A percentile compares a stretch with the other conserved stretches of the same genome.
Conservation (phyloP, 2,888 invertebrate species). For the Sepioteuthis lessoniana region DNA sequence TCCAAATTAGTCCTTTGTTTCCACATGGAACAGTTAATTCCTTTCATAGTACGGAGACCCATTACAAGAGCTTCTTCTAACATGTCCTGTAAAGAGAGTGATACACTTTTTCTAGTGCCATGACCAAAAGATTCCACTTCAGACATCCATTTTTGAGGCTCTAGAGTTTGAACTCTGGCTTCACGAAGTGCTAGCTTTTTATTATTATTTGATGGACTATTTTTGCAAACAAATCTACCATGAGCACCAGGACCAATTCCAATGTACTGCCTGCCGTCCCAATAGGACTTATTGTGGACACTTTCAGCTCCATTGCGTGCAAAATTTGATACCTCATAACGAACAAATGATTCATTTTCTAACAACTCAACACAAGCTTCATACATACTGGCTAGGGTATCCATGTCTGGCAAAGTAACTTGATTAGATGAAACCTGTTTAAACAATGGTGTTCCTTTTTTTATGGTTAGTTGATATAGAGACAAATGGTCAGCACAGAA, state of each 20-base stretch:
- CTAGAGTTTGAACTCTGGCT: constrained; percentile 70
- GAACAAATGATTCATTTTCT: constrained; percentile 58
- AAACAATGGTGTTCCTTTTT: constrained; percentile 69
- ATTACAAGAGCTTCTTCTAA: constrained; percentile 60
- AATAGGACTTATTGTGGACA: constrained; percentile 67
- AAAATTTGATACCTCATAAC: constrained; percentile 73
- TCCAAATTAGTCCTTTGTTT: constrained; percentile 10
- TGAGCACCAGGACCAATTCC: constrained; percentile 73
- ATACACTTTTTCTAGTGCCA: constrained; percentile 66
- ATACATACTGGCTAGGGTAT: constrained; percentile 68
- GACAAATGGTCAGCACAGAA: constrained; percentile 70
- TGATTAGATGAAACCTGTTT: constrained; percentile 58
- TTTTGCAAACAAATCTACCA: constrained; percentile 62
- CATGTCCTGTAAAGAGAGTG: constrained; percentile 58
- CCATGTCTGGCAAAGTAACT: constrained; percentile 57
- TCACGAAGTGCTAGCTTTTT: constrained; percentile 55
- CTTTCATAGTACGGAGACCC: constrained; percentile 60
- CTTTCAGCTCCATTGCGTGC: constrained; percentile 64
- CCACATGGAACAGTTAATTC: constrained; percentile 55
- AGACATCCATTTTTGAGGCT: constrained; percentile 70
- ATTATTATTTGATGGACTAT: constrained; percentile 42
- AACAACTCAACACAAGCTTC: constrained; percentile 59
- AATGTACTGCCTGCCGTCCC: constrained; percentile 69
- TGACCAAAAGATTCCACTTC: constrained; percentile 71
- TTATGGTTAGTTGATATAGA: constrained; percentile 71